Conservation (phyloP, 1,140 invertebrate species). For the Carposina sasakii region DNA sequence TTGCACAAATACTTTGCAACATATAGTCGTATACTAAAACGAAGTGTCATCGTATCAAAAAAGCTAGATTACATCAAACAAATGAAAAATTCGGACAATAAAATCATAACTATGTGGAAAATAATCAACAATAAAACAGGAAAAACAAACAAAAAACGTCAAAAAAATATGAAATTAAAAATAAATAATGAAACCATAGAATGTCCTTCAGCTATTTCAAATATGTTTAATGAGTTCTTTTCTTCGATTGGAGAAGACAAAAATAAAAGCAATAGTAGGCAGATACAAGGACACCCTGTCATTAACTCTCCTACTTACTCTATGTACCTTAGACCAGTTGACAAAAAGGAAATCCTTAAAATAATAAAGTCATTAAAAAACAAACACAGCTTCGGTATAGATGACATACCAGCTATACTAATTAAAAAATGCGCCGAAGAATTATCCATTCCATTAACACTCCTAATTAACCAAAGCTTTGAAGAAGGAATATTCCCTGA, state of each 20-base stretch:
- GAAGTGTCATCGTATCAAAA: neutral
- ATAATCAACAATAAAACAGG: neutral
- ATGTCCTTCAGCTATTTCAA: neutral
- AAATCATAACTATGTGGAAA: slow-evolving; percentile 3
- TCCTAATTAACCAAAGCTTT: too few species aligned
- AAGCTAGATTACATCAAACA: neutral
- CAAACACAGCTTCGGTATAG: too few species aligned
- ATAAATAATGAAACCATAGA: neutral
- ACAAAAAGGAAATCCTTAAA: too few species aligned
- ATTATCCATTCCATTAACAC: too few species aligned
- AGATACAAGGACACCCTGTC: too few species aligned
- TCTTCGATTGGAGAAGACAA: neutral
- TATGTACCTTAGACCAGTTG: too few species aligned
- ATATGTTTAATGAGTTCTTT: slow-evolving; percentile 3
- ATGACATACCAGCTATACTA: too few species aligned
- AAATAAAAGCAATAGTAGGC: too few species aligned
- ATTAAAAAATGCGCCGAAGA: too few species aligned
- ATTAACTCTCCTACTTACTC: too few species aligned
- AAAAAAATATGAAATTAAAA: slow-evolving; percentile 1
- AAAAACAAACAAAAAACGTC: neutral
- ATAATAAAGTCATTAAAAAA: too few species aligned
- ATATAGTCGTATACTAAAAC: neutral
- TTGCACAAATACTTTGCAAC: slow-evolving; percentile 1
- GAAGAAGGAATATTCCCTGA: too few species aligned
- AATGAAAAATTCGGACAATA: slow-evolving; percentile 4